Percentiles rank a stretch among this genome's conserved stretches.
phyloP scores from a whole-genome alignment of 2,797 vertebrate genomes.

The Gambusia yucatana region DNA sequence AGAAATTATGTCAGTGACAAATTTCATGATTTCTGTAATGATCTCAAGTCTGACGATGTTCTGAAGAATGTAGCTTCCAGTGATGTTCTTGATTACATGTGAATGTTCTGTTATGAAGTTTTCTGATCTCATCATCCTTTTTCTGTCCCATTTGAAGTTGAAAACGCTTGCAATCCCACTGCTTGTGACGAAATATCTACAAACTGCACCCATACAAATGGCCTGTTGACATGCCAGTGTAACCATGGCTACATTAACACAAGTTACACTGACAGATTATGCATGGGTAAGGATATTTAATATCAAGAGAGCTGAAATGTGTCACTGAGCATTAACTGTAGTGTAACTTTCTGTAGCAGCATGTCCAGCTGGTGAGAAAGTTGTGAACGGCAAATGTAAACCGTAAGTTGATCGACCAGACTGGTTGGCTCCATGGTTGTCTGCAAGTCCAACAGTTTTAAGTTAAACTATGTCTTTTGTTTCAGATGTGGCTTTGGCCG shows the following conservation, averaged over 20 bases:
- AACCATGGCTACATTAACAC: accelerated
- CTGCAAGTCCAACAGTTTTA: background rate
- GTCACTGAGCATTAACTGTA: background rate
- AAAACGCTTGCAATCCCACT: accelerated
- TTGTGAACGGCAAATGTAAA: accelerated
- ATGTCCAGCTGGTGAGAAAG: constrained; percentile 51
- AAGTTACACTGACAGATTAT: background rate
- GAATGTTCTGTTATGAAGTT: background rate
- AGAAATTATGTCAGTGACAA: background rate
- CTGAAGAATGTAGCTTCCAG: background rate
- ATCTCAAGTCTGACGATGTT: background rate
- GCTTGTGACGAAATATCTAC: background rate
- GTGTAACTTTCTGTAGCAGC: constrained; percentile 28
- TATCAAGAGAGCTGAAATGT: background rate
- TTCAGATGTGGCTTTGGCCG: constrained; percentile 71
- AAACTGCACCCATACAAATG: accelerated
- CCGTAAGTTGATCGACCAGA: constrained; percentile 43
- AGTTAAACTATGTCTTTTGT: constrained; percentile 6
- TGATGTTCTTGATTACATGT: too few species aligned
- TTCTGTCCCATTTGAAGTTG: background rate
- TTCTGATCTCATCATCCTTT: background rate
- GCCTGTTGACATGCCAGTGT: background rate
- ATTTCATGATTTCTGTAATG: background rate
- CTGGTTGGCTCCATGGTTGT: background rate
- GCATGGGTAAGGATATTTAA: constrained; percentile 56